Evolutionary conservation across 2,113 vertebrate genomes (phyloP).

Genomic region (Lota lota): DNA sequence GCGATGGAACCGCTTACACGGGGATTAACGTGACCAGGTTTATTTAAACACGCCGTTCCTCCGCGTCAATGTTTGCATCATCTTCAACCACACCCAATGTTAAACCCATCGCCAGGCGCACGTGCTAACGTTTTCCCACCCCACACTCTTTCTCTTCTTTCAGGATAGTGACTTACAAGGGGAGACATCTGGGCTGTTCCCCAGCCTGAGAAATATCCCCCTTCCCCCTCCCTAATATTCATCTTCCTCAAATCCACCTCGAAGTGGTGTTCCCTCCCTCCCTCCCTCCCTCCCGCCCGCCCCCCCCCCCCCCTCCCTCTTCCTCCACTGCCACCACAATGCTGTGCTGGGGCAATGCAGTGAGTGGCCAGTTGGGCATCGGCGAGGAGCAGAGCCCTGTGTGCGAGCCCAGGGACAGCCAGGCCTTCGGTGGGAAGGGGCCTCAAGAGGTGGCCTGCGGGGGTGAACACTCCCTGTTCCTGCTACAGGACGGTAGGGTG

Average conservation of each 20-base stretch:
- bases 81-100: slow-evolving; percentile 24
- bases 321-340: slow-evolving; percentile 63
- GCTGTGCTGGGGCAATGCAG: slow-evolving; percentile 94
- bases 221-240: slow-evolving; percentile 34
- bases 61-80: slow-evolving; percentile 23
- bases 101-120: neutral
- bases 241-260: neutral
- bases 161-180: slow-evolving; percentile 60
- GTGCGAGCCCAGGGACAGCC: slow-evolving; percentile 79
- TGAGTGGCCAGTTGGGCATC: slow-evolving; percentile 86
- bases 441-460: slow-evolving; percentile 89
- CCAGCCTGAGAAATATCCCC: slow-evolving; percentile 38
- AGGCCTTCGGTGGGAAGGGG: slow-evolving; percentile 77
- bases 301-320: slow-evolving; percentile 30
- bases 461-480: slow-evolving; percentile 86
- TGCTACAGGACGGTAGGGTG: slow-evolving; percentile 88
- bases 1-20: slow-evolving; percentile 46
- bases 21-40: slow-evolving; percentile 60
- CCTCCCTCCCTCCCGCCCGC: neutral
- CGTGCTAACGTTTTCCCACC: slow-evolving; percentile 1
- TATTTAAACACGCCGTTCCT: slow-evolving; percentile 54
- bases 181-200: slow-evolving; percentile 62
- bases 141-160: slow-evolving; percentile 9
- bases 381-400: slow-evolving; percentile 73
- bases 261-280: too few relatives aligned